A percentile compares a stretch with the other conserved stretches of the same genome.
Evolutionary conservation across 2,888 invertebrate species (phyloP).

Genomic region (Lumbricus terrestris): DNA sequence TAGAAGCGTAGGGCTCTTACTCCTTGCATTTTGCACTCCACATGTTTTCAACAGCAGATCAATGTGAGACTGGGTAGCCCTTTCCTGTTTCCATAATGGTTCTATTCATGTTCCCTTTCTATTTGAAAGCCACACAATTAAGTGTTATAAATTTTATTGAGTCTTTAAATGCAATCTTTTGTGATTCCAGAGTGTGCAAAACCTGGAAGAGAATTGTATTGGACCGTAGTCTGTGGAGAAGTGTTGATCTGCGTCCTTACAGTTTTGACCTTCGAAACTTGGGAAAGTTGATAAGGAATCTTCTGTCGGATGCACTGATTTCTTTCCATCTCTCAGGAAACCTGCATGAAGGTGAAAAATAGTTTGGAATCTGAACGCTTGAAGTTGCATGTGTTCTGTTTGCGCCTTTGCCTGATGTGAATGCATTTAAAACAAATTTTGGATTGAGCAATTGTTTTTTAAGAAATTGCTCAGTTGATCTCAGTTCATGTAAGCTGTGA

Average conservation of each 20-base stretch:
- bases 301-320: background rate
- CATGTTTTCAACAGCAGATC: background rate
- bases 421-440: background rate
- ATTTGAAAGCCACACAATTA: background rate
- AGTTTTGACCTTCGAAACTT: constrained; percentile 8
- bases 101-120: background rate
- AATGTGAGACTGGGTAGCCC: background rate
- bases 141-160: background rate
- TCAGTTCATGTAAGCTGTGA: too few species aligned
- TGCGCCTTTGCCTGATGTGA: background rate
- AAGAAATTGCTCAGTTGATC: too few species aligned
- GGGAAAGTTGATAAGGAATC: constrained; percentile 9
- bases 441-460: too few species aligned
- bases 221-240: constrained; percentile 6
- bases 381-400: background rate
- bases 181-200: background rate
- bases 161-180: background rate
- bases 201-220: background rate
- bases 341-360: background rate
- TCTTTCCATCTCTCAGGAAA: background rate
- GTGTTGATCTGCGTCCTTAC: background rate
- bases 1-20: background rate
- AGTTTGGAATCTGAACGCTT: background rate
- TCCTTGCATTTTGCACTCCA: background rate
- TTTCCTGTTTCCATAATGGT: background rate